A percentile compares a stretch with the other conserved stretches of the same genome.
phyloP scores from a whole-genome alignment of 1,140 invertebrate genomes.

The Drosophila sulfurigaster region DNA sequence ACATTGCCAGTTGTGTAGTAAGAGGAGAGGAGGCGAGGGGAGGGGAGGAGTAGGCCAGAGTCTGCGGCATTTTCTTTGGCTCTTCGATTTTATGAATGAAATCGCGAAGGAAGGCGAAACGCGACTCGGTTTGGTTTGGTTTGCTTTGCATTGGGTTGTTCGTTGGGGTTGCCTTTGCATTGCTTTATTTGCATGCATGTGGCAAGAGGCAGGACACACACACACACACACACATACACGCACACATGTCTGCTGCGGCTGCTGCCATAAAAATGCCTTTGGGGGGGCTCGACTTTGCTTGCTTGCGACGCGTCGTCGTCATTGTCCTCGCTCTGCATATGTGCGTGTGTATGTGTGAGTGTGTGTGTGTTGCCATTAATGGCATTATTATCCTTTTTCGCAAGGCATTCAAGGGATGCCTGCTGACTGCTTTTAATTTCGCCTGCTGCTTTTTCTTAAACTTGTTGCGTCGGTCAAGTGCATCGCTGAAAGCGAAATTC shows the following conservation, averaged over 20 bases:
- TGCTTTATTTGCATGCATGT: slow-evolving; percentile 69
- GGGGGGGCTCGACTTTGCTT: slow-evolving; percentile 45
- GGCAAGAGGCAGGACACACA: slow-evolving; percentile 43
- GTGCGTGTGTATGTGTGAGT: slow-evolving; percentile 8
- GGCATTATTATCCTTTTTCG: slow-evolving; percentile 63
- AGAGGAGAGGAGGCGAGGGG: not conserved
- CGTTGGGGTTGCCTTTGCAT: slow-evolving; percentile 29
- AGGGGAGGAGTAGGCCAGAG: slow-evolving; percentile 8
- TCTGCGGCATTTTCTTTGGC: slow-evolving; percentile 72
- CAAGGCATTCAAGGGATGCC: slow-evolving; percentile 33
- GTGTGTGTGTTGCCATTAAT: slow-evolving; percentile 55
- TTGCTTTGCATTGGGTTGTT: not conserved
- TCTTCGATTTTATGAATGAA: slow-evolving; percentile 80
- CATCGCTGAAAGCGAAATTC: slow-evolving; percentile 45
- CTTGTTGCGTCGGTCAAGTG: slow-evolving; percentile 76
- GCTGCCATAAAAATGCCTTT: slow-evolving; percentile 71
- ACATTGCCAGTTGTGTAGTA: not conserved
- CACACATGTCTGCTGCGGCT: slow-evolving; percentile 14
- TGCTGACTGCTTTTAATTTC: slow-evolving; percentile 60
- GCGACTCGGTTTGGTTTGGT: slow-evolving; percentile 63
- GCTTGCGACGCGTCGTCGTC: slow-evolving; percentile 44
- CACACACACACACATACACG: slow-evolving; percentile 29
- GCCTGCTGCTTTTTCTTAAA: slow-evolving; percentile 48
- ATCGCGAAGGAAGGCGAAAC: slow-evolving; percentile 61
- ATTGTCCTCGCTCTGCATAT: slow-evolving; percentile 34